A percentile compares a stretch with the other conserved stretches of the same genome.
Conservation (phyloP, 2,888 invertebrate species). For the Leptura quadrifasciata region DNA sequence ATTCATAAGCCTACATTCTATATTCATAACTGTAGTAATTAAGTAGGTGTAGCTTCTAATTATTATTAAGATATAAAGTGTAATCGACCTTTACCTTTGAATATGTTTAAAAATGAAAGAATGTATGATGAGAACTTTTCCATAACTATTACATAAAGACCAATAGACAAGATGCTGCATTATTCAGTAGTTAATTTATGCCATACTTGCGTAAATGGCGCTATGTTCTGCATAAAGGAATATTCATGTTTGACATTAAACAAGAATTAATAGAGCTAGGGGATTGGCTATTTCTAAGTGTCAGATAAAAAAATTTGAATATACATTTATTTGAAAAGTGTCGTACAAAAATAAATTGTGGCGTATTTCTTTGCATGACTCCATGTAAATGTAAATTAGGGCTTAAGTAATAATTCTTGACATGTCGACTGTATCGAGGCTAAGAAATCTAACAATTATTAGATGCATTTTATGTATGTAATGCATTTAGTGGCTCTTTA, state of each 20-base stretch:
- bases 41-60: not conserved
- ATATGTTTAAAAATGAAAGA: not conserved
- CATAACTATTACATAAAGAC: not conserved
- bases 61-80: too few relatives aligned
- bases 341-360: not conserved
- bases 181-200: not conserved
- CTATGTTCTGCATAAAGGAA: not conserved
- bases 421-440: not conserved
- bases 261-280: not conserved
- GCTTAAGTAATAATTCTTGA: too few relatives aligned
- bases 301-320: not conserved
- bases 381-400: not conserved
- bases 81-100: not conserved
- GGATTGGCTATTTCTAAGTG: not conserved
- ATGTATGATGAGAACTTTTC: not conserved
- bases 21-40: not conserved
- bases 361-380: not conserved
- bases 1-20: not conserved
- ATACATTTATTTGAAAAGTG: not conserved
- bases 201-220: not conserved
- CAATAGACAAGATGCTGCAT: not conserved
- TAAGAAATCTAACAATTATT: too few relatives aligned
- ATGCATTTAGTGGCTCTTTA: too few relatives aligned
- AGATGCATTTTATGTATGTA: too few relatives aligned
- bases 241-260: not conserved